These are phyloP conservation scores for Montipora capitata DNA, from an alignment of 92 coral and sea anemone genomes.

Conservation along the genomic window DNA sequence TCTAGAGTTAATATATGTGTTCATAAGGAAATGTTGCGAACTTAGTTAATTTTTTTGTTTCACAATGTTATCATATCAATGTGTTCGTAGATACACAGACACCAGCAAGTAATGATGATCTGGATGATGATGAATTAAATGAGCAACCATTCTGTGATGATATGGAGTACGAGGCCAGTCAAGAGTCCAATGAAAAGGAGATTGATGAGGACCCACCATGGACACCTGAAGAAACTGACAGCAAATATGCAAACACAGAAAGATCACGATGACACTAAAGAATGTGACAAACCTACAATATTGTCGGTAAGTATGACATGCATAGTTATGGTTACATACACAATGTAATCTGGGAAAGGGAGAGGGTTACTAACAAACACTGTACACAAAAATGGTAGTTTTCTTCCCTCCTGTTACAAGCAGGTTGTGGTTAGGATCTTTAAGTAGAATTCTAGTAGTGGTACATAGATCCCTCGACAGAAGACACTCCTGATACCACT, in stretches of 20 bases:
- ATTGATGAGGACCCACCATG: conserved; percentile 52
- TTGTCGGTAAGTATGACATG: neutral
- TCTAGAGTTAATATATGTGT: too few species aligned
- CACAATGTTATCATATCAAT: conserved; percentile 17
- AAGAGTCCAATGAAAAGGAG: conserved; percentile 18
- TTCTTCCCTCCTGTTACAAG: neutral
- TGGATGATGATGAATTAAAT: conserved; percentile 17
- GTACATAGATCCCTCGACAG: neutral
- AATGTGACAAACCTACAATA: conserved; percentile 22
- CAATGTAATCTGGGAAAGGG: neutral
- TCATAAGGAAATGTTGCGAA: too few species aligned
- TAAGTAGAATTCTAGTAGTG: neutral
- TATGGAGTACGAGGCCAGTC: conserved; percentile 20
- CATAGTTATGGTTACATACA: neutral
- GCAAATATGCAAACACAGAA: conserved; percentile 1
- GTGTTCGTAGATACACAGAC: conserved; percentile 28
- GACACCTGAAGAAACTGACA: conserved; percentile 59
- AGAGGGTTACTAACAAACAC: neutral
- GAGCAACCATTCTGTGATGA: conserved; percentile 14
- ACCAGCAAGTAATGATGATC: conserved; percentile 18
- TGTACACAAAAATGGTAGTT: neutral
- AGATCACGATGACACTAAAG: conserved; percentile 15
- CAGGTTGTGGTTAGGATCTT: neutral
- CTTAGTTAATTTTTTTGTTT: neutral
- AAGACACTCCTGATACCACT: neutral